Percentiles rank a stretch among this genome's conserved stretches.
Conservation (phyloP, 2,113 vertebrate genomes). For the Vidua macroura region DNA sequence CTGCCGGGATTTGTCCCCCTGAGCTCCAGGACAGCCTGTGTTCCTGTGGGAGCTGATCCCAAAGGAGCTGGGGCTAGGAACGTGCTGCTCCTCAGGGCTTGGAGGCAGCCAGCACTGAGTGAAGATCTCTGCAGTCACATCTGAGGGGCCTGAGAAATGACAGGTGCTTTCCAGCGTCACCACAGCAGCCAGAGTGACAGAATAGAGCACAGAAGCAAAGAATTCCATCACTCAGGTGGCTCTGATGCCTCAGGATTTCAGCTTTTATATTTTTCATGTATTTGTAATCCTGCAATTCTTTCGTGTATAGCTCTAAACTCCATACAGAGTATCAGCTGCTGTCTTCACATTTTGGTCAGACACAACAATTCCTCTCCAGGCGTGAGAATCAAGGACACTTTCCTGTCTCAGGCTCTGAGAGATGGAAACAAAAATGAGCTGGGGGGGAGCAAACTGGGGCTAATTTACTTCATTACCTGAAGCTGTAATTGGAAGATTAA, state of each 20-base stretch:
- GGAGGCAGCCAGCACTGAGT: background rate
- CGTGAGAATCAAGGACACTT: background rate
- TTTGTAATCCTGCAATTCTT: too few species aligned
- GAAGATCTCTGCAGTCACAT: rapidly evolving
- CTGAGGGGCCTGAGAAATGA: background rate
- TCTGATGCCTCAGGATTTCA: background rate
- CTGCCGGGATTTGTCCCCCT: background rate
- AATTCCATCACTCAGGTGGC: background rate
- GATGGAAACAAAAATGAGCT: background rate
- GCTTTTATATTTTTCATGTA: background rate
- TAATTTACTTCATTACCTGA: background rate
- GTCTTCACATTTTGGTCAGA: background rate
- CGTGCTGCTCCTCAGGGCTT: rapidly evolving
- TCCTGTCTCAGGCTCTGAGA: background rate
- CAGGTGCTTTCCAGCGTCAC: rapidly evolving
- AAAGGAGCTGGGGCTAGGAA: background rate
- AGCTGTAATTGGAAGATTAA: background rate
- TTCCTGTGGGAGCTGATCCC: background rate
- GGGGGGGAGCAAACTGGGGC: background rate
- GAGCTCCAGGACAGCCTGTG: background rate
- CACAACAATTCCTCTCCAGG: background rate
- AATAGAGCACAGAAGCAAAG: background rate
- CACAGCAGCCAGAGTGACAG: background rate
- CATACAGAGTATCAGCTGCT: rapidly evolving
- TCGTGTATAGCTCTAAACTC: background rate